These are phyloP conservation scores for Myotis lucifugus DNA, from an alignment of 2,113 vertebrate species.

Conservation along the genomic window DNA sequence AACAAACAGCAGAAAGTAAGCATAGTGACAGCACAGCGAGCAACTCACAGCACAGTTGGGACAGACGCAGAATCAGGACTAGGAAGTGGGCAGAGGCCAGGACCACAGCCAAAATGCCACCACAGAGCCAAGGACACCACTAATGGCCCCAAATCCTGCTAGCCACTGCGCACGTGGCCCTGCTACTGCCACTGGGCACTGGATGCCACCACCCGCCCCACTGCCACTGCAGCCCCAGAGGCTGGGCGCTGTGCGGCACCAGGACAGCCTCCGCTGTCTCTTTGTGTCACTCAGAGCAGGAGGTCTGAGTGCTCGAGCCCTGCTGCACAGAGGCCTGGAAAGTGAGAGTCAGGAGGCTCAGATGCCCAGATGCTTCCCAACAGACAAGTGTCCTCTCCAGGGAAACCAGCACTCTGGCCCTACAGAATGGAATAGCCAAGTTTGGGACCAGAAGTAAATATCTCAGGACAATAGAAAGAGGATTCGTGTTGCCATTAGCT, in stretches of 20 bases:
- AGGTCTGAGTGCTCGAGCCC: not conserved
- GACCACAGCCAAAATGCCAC: not conserved
- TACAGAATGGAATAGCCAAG: not conserved
- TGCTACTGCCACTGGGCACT: not conserved
- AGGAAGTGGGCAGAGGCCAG: not conserved
- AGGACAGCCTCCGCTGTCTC: not conserved
- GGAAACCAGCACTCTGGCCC: not conserved
- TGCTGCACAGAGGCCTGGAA: not conserved
- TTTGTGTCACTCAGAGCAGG: not conserved
- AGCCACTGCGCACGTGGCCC: not conserved
- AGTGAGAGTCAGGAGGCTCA: not conserved
- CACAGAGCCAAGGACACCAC: not conserved
- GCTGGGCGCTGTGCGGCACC: not conserved
- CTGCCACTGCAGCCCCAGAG: fast-evolving
- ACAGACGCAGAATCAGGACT: not conserved
- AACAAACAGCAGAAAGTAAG: not conserved
- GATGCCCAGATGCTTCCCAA: not conserved
- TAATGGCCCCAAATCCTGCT: not conserved
- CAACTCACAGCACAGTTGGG: not conserved
- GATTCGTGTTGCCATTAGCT: not conserved
- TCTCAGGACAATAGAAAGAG: not conserved
- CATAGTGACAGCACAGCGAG: not conserved
- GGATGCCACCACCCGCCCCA: not conserved
- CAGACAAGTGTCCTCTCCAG: not conserved
- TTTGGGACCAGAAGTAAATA: not conserved